These are phyloP conservation scores for Pomacea maculata DNA, from an alignment of 1,140 invertebrate species.

Conservation along the genomic window DNA sequence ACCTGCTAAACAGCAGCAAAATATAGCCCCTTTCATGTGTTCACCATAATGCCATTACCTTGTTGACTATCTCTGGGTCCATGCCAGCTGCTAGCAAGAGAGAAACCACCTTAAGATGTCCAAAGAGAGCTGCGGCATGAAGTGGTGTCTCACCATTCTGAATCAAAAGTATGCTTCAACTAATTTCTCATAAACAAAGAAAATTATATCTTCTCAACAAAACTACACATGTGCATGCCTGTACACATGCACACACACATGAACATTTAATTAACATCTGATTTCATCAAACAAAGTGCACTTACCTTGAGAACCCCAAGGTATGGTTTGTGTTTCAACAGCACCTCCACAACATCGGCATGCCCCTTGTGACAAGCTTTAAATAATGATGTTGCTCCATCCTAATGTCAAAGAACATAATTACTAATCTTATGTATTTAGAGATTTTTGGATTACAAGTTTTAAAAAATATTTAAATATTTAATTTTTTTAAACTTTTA, in stretches of 20 bases:
- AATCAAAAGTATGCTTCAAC: too few species aligned
- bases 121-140: constrained; percentile 88
- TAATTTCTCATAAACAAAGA: too few species aligned
- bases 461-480: too few species aligned
- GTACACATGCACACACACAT: too few species aligned
- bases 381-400: constrained; percentile 66
- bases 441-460: too few species aligned
- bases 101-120: constrained; percentile 70
- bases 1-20: too few species aligned
- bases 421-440: too few species aligned
- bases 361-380: constrained; percentile 67
- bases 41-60: constrained; percentile 42
- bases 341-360: constrained; percentile 81
- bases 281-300: constrained; percentile 18
- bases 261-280: too few species aligned
- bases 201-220: too few species aligned
- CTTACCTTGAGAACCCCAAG: constrained; percentile 82
- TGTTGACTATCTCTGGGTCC: constrained; percentile 61
- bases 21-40: not conserved
- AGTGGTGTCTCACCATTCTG: constrained; percentile 90
- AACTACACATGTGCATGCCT: too few species aligned
- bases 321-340: constrained; percentile 84
- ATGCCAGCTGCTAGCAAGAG: constrained; percentile 55
- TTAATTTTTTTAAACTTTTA: too few species aligned
- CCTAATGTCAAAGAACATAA: constrained; percentile 42